phyloP scores from a whole-genome alignment of 2,888 invertebrate species.

The Himalopsyche kuldschensis region DNA sequence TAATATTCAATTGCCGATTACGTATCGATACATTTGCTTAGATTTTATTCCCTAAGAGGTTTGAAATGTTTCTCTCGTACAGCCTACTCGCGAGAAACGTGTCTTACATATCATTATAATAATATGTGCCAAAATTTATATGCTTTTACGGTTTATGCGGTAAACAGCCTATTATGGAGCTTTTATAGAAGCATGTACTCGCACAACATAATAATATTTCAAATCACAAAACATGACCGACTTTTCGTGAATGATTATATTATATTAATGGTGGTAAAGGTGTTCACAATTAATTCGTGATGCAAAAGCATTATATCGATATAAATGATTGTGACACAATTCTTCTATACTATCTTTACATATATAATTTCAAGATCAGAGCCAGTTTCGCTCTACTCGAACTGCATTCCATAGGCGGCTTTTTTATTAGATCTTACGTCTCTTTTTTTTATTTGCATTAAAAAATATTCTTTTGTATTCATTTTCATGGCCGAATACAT shows the following conservation, averaged over 20 bases:
- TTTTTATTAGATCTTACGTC: no score
- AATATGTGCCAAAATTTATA: neutral
- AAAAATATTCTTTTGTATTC: no score
- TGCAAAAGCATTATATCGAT: no score
- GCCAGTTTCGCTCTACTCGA: no score
- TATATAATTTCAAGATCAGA: no score
- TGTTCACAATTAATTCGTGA: no score
- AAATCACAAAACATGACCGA: neutral
- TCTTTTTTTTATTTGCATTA: no score
- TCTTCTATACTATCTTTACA: no score
- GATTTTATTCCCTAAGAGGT: neutral
- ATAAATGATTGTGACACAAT: no score
- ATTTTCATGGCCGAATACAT: no score
- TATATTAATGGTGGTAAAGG: no score
- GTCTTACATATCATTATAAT: neutral
- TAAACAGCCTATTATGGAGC: neutral
- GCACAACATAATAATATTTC: neutral
- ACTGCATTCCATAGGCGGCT: no score
- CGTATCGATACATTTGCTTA: neutral
- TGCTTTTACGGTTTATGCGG: neutral
- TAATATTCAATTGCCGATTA: neutral
- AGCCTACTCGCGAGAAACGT: neutral
- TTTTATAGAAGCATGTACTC: neutral
- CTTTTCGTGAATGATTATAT: neutral
- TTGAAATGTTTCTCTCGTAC: neutral